Evolutionary conservation across 1,140 invertebrate species (phyloP).

Genomic region (Luehdorfia chinensis): DNA sequence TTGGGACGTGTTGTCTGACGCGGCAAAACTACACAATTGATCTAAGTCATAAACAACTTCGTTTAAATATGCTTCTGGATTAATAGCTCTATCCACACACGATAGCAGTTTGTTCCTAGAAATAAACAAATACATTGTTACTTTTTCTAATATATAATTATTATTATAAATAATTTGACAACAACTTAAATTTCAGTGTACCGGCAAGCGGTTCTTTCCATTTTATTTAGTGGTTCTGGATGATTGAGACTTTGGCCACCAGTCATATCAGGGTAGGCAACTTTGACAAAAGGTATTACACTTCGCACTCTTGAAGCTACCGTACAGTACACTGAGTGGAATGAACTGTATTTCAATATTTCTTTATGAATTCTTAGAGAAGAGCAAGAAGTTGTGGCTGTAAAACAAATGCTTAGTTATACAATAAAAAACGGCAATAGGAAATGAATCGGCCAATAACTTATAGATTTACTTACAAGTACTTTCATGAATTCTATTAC

Average conservation of each 20-base stretch:
- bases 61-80: slow-evolving; percentile 77
- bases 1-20: slow-evolving; percentile 29
- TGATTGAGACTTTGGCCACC: slow-evolving; percentile 76
- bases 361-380: slow-evolving; percentile 68
- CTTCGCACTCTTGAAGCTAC: slow-evolving; percentile 78
- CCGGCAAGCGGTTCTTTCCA: slow-evolving; percentile 81
- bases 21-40: slow-evolving; percentile 45
- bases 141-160: too few relatives aligned
- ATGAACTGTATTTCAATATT: slow-evolving; percentile 51
- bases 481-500: slow-evolving; percentile 59
- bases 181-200: slow-evolving; percentile 30
- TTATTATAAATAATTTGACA: too few relatives aligned
- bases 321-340: slow-evolving; percentile 51
- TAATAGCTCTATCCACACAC: slow-evolving; percentile 80
- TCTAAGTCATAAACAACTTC: slow-evolving; percentile 89
- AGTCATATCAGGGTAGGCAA: slow-evolving; percentile 85
- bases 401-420: slow-evolving; percentile 16
- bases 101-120: slow-evolving; percentile 78
- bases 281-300: slow-evolving; percentile 84
- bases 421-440: neutral
- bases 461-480: slow-evolving; percentile 46
- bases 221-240: slow-evolving; percentile 80
- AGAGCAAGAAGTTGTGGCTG: slow-evolving; percentile 56
- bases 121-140: neutral
- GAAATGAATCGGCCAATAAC: neutral